Conservation (phyloP, 2,888 invertebrate species). For the Yponomeuta plumbellus region DNA sequence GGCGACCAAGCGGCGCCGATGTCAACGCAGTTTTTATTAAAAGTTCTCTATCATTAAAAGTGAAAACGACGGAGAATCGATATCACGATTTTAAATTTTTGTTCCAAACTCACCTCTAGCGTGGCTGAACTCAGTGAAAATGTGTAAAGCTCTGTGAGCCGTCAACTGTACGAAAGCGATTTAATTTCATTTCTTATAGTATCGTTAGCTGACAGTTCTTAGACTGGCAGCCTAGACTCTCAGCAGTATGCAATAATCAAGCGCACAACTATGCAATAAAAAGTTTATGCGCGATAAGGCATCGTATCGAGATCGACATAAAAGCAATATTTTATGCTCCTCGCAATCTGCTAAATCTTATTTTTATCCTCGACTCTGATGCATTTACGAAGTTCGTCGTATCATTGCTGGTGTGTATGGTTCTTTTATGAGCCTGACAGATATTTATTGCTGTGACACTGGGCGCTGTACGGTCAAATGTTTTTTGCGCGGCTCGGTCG, state of each 20-base stretch:
- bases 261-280: constrained; percentile 49
- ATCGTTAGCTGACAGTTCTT: background rate
- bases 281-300: constrained; percentile 64
- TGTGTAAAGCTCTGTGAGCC: too few relatives aligned
- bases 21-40: constrained; percentile 10
- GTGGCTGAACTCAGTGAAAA: too few relatives aligned
- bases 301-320: constrained; percentile 62
- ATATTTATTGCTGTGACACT: constrained; percentile 50
- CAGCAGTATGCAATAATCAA: constrained; percentile 44
- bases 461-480: constrained; percentile 34
- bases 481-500: constrained; percentile 40
- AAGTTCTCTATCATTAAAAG: background rate
- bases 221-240: background rate
- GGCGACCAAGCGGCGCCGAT: constrained; percentile 27
- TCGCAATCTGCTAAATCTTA: constrained; percentile 65
- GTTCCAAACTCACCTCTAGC: background rate
- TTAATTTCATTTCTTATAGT: constrained; percentile 15
- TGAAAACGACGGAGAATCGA: background rate
- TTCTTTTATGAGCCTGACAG: constrained; percentile 46
- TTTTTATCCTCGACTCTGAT: constrained; percentile 47
- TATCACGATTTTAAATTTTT: too few relatives aligned
- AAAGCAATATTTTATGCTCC: constrained; percentile 66
- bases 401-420: constrained; percentile 28
- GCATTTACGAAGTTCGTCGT: constrained; percentile 21
- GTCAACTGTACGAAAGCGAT: background rate